These are phyloP conservation scores for Eurosta solidaginis DNA, from an alignment of 1,140 invertebrate species.

Conservation along the genomic window DNA sequence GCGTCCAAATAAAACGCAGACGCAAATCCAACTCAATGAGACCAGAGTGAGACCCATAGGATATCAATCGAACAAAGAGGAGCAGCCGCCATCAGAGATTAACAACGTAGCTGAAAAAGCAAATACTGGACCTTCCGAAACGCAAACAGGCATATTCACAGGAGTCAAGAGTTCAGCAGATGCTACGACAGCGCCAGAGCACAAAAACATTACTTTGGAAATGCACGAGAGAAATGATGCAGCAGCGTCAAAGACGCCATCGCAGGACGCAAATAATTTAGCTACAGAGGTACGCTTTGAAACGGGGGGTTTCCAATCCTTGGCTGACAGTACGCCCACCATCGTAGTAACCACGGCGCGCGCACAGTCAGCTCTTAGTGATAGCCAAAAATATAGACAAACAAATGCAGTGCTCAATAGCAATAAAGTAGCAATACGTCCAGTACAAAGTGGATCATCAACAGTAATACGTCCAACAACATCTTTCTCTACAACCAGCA, in stretches of 20 bases:
- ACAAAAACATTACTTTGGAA: background rate
- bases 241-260: background rate
- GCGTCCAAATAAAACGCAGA: constrained; percentile 46
- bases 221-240: too few species aligned
- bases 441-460: background rate
- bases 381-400: background rate
- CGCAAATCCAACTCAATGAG: background rate
- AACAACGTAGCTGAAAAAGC: background rate
- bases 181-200: background rate
- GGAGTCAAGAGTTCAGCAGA: background rate
- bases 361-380: background rate
- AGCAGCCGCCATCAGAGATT: background rate
- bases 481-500: background rate
- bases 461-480: constrained; percentile 7
- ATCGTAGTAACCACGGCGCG: background rate
- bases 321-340: background rate
- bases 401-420: background rate
- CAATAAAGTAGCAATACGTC: background rate
- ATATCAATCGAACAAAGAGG: background rate
- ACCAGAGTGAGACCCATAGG: background rate
- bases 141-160: background rate
- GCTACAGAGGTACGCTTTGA: constrained; percentile 30
- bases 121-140: background rate
- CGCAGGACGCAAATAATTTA: background rate
- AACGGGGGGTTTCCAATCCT: background rate